Base-by-base conservation (phyloP, 1,140 invertebrate species). In the Calliopsis andreniformis region DNA sequence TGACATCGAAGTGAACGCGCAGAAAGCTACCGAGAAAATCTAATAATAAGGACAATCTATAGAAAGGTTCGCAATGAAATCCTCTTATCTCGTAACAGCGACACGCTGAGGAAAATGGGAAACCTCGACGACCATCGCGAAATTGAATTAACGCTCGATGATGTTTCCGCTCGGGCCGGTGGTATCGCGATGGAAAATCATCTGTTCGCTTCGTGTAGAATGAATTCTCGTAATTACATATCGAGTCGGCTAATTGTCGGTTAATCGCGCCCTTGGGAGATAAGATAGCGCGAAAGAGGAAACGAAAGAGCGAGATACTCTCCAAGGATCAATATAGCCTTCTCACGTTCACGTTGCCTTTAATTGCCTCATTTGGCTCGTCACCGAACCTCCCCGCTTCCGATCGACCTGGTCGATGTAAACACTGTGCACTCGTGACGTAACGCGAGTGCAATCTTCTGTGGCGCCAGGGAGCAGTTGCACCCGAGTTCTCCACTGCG, bases 231-330 rank as follows among this genome's bases (percentile, higher is more conserved):
- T 39, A 39, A 23, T 49, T 10, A 3, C 12, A n/a, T 16, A 1
- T 4, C 18, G 14, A 12, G 14, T 16, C 8, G 6, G 20, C 42
- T 76, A 75, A 56, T 47, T 30, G 72, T 5, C 53, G 3, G 53
- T 49, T 76, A 76, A 68, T 68, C 23, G 16, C 64, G 55, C 10
- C 47, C 64, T 45, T 59, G 49, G 14, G 14, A 68, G 63, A 68
- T 76, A 68, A 76, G 72, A 55, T 64, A 55, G 28, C 20, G 3
- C 10, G 23, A 10, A 16, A 20, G 28, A 47, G 56, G 30, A 71
- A 49, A 43, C n/a, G 30, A 6, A 7, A 30, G n/a, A n/a, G n/a
- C n/a, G 63, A 39, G 20, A 7, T 20, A n/a, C n/a, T n/a, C n/a
- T n/a, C n/a, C n/a, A n/a, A n/a, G n/a, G n/a, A n/a, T n/a, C n/a